phyloP scores from a whole-genome alignment of 2,888 invertebrate genomes.

The Therioaphis trifolii region DNA sequence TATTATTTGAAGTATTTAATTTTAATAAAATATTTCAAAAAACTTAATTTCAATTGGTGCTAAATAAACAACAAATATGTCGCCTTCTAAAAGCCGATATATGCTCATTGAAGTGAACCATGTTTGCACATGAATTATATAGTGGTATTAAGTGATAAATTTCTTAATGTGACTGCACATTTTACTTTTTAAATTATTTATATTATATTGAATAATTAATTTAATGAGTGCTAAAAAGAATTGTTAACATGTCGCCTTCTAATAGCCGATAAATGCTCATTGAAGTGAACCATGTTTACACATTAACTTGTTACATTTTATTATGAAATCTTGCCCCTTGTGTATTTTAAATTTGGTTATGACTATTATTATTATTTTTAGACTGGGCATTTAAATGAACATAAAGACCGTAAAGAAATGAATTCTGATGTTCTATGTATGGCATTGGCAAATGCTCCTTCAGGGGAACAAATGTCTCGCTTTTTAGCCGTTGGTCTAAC shows the following conservation, averaged over 20 bases:
- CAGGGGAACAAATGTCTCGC: conserved; percentile 93
- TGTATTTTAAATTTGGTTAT: not conserved
- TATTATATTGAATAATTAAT: conserved; percentile 32
- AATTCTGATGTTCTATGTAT: conserved; percentile 97
- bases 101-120: conserved; percentile 70
- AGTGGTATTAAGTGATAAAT: not conserved
- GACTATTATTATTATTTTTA: conserved; percentile 70
- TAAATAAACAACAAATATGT: conserved; percentile 67
- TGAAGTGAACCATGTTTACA: conserved; percentile 70
- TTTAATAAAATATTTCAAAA: conserved; percentile 64
- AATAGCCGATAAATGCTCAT: conserved; percentile 66
- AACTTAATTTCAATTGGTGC: conserved; percentile 19
- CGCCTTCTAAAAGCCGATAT: conserved; percentile 68
- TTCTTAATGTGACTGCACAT: not conserved
- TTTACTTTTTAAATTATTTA: conserved; percentile 45
- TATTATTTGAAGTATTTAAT: conserved; percentile 42
- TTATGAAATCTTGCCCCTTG: not conserved
- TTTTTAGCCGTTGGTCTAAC: conserved; percentile 95
- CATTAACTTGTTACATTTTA: not conserved
- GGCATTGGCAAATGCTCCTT: conserved; percentile 94
- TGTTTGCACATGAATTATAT: conserved; percentile 65
- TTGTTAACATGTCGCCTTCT: conserved; percentile 69
- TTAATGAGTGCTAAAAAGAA: conserved; percentile 30
- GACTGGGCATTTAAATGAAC: conserved; percentile 98
- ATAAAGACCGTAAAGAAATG: conserved; percentile 96